phyloP scores from a whole-genome alignment of 92 coral and sea anemone species.

The Bergia sp. region DNA sequence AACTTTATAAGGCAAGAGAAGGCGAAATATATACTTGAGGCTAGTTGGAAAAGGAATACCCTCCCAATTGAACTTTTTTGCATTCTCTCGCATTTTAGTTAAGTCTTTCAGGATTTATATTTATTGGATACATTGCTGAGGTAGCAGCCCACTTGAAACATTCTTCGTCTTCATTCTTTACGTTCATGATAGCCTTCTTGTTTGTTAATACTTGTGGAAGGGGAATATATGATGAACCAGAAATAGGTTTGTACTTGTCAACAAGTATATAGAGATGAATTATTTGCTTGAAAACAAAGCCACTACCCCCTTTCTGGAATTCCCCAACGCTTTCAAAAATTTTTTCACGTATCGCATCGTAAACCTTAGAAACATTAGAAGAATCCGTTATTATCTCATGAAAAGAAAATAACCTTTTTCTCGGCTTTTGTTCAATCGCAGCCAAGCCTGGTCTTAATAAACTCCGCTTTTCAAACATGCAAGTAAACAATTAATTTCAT shows the following conservation, averaged over 20 bases:
- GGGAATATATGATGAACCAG: neutral
- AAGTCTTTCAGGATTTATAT: neutral
- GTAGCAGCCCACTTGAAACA: neutral
- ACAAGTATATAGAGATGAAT: neutral
- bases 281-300: too few relatives aligned
- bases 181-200: neutral
- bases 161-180: neutral
- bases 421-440: too few relatives aligned
- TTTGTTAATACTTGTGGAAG: neutral
- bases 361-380: too few relatives aligned
- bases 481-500: too few relatives aligned
- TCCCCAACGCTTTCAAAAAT: neutral
- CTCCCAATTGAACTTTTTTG: slow-evolving; percentile 18
- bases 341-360: too few relatives aligned
- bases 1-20: neutral
- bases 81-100: neutral
- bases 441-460: neutral
- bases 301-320: too few relatives aligned
- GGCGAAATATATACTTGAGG: neutral
- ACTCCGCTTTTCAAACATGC: neutral
- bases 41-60: neutral
- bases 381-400: neutral
- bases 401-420: neutral
- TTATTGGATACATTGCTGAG: neutral
- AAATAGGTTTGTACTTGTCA: neutral